These are phyloP conservation scores for Ciconia stormi DNA, from an alignment of 2,113 vertebrate species.

Conservation along the genomic window DNA sequence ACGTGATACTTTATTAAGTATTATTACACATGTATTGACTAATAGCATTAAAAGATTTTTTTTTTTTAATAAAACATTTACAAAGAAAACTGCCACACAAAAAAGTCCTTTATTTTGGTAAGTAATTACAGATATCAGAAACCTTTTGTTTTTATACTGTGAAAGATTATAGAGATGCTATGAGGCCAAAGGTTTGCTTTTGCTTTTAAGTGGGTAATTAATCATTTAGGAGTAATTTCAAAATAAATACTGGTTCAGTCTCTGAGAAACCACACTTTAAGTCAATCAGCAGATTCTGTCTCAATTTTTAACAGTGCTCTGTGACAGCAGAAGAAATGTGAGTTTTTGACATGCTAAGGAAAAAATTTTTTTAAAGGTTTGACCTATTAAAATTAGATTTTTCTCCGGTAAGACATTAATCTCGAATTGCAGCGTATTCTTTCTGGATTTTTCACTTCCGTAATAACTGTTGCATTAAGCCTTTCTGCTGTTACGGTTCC, in stretches of 20 bases:
- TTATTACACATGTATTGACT: constrained; percentile 73
- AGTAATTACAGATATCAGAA: neutral
- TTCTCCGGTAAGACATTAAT: neutral
- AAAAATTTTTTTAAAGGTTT: neutral
- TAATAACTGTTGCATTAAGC: neutral
- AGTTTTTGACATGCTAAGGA: neutral
- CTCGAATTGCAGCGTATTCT: neutral
- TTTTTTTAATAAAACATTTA: constrained; percentile 74
- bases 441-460: neutral
- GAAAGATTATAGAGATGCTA: neutral
- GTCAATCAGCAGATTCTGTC: neutral
- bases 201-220: neutral
- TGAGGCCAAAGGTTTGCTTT: neutral
- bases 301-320: neutral
- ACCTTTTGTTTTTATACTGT: neutral
- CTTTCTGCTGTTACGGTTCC: neutral
- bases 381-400: neutral
- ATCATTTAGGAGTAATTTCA: neutral
- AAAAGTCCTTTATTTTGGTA: constrained; percentile 20
- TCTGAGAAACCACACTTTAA: neutral
- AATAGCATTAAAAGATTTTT: constrained; percentile 69
- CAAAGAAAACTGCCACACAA: constrained; percentile 33
- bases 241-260: neutral
- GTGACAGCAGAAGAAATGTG: neutral
- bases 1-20: constrained; percentile 68